Evolutionary conservation across 2,113 vertebrate species (phyloP), one percentile per base, ranked within the genome.

Genomic region (Danionella cerebrum): DNA sequence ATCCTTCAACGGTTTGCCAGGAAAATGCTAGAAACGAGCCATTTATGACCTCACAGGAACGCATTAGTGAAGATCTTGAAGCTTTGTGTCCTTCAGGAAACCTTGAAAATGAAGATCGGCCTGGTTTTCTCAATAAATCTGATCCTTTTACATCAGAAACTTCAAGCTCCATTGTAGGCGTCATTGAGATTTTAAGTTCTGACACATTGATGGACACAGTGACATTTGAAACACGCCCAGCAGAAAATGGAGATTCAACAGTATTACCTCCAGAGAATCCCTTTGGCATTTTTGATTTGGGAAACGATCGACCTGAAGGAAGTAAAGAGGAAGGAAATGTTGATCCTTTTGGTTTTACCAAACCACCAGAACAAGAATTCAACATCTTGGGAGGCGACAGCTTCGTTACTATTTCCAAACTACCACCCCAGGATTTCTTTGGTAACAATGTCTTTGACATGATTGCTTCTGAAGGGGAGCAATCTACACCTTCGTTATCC

Each of bases 271-370:
- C 4, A 29, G 22, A 35, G 4, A 62, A 10, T 16, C 31, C 10
- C 27, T 48, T 6, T 52, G 29, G 19, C 16, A 8, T 4, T 29
- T 13, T 16, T 14, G 19, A 36, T 21, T 29, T 27, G 12, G 42
- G 10, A 31, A 22, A 60, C 21, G 22, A 33, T 12, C 7, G 8
- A 5, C 42, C 21, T 21, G 22, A 13, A 65, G 16, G 5, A 14
- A 12, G 33, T 13, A 42, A 38, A 13, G 54, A 27, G 24, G 33
- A 53, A 35, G 16, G 51, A 1, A 48, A 65, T 19, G 21, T 48
- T 7, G 62, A 78, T 48, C 18, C 22, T 1, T 54, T 78, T 11
- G 51, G 4, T 3, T 24, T 79, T 4, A 36, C 74, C 13, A 14
- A 71, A 35, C 24, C 27, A 31, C 12, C 65, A 10, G 33, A 18